These are phyloP conservation scores for Leucoraja ocellata DNA, from an alignment of 2,797 vertebrate genomes.

Conservation along the genomic window DNA sequence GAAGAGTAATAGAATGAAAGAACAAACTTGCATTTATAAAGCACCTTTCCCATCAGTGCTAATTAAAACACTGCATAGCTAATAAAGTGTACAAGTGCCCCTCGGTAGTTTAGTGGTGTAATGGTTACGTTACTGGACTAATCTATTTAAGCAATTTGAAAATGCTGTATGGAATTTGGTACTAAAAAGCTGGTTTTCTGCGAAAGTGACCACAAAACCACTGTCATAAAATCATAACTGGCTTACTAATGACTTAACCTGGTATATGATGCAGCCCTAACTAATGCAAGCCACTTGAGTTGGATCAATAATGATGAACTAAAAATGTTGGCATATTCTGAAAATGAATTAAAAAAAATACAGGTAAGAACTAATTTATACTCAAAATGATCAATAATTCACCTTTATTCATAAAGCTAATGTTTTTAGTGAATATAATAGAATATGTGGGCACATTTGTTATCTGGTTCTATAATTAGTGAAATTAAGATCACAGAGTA, in stretches of 20 bases:
- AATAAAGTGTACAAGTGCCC: neutral
- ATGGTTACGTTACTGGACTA: neutral
- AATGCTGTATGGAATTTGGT: neutral
- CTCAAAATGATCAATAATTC: slow-evolving; percentile 9
- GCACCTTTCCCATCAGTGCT: neutral
- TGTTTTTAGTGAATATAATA: neutral
- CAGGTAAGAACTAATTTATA: slow-evolving; percentile 13
- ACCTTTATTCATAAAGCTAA: neutral
- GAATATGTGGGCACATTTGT: neutral
- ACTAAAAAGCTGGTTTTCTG: neutral
- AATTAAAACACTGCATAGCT: neutral
- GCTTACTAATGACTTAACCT: neutral
- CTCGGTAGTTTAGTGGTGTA: neutral
- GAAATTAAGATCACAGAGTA: neutral
- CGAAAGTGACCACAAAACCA: neutral
- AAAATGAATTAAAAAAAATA: slow-evolving; percentile 16
- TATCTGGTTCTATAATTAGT: neutral
- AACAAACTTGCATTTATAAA: slow-evolving; percentile 4
- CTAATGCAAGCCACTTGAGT: neutral
- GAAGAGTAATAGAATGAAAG: neutral
- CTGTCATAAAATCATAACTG: neutral
- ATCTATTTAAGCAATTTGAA: neutral
- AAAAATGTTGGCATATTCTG: neutral
- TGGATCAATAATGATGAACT: neutral
- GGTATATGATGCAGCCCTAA: neutral